These are phyloP conservation scores for Phoenicopterus ruber DNA, from an alignment of 2,113 vertebrate genomes.

Conservation along the genomic window DNA sequence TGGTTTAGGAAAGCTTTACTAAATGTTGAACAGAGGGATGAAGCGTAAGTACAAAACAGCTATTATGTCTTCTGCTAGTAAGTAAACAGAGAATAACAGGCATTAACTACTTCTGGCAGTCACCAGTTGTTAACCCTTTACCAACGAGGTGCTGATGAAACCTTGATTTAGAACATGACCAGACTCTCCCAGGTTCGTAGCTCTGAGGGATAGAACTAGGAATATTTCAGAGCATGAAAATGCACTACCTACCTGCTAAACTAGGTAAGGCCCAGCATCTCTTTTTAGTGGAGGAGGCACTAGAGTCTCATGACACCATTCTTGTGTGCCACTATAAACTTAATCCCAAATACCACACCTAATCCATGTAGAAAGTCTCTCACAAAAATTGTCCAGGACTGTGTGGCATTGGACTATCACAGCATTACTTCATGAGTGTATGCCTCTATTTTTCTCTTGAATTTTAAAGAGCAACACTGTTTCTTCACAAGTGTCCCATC, in stretches of 20 bases:
- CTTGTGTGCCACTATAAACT: neutral
- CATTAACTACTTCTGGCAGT: neutral
- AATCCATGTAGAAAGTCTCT: neutral
- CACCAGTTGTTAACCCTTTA: neutral
- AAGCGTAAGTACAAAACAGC: neutral
- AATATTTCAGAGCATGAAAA: neutral
- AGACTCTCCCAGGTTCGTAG: neutral
- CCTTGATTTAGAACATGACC: neutral
- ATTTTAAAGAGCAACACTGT: neutral
- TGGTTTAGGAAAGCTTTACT: neutral
- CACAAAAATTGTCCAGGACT: neutral
- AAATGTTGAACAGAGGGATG: neutral
- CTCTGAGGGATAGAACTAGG: neutral
- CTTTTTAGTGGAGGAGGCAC: neutral
- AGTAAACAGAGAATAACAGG: neutral
- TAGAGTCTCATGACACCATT: fast-evolving
- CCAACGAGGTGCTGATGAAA: neutral
- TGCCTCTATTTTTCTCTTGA: neutral
- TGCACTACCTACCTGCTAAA: neutral
- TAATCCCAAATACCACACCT: neutral
- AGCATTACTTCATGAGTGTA: neutral
- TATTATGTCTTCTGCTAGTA: neutral
- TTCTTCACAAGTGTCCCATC: neutral
- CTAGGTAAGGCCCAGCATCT: neutral
- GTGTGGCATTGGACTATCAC: neutral